phyloP scores from a whole-genome alignment of 1,140 invertebrate genomes.

The Dendroctonus ponderosae region DNA sequence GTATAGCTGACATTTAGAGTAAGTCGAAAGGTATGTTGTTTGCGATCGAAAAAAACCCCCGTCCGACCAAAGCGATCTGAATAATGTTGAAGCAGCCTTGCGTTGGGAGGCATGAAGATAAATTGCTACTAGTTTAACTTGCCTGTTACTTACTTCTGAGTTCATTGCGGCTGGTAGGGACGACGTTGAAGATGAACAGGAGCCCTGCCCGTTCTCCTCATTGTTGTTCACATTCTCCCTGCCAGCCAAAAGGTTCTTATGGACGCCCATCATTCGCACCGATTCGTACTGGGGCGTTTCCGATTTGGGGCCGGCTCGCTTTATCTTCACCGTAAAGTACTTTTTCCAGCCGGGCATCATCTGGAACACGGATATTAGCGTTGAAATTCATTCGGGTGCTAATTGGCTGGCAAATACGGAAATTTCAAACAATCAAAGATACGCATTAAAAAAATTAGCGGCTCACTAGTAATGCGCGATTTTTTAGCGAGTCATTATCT shows the following conservation, averaged over 20 bases:
- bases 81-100: too few relatives aligned
- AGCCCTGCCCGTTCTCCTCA: background rate
- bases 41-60: too few relatives aligned
- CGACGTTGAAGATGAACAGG: conserved; percentile 10
- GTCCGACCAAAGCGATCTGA: conserved; percentile 27
- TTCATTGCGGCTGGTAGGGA: conserved; percentile 23
- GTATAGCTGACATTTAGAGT: too few relatives aligned
- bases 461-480: too few relatives aligned
- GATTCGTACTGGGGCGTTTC: conserved; percentile 66
- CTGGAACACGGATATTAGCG: background rate
- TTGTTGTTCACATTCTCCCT: background rate
- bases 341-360: conserved; percentile 50
- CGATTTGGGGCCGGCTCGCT: conserved; percentile 61
- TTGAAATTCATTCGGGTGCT: too few relatives aligned
- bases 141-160: conserved; percentile 38
- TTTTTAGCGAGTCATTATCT: too few relatives aligned
- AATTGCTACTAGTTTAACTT: background rate
- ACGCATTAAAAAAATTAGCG: too few relatives aligned
- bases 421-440: too few relatives aligned
- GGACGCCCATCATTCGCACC: conserved; percentile 57
- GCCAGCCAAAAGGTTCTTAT: conserved; percentile 18
- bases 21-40: too few relatives aligned
- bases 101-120: too few relatives aligned
- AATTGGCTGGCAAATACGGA: too few relatives aligned
- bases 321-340: conserved; percentile 58